A percentile compares a stretch with the other conserved stretches of the same genome.
Conservation (phyloP, 2,888 invertebrate species). For the Hydropsyche betteni region DNA sequence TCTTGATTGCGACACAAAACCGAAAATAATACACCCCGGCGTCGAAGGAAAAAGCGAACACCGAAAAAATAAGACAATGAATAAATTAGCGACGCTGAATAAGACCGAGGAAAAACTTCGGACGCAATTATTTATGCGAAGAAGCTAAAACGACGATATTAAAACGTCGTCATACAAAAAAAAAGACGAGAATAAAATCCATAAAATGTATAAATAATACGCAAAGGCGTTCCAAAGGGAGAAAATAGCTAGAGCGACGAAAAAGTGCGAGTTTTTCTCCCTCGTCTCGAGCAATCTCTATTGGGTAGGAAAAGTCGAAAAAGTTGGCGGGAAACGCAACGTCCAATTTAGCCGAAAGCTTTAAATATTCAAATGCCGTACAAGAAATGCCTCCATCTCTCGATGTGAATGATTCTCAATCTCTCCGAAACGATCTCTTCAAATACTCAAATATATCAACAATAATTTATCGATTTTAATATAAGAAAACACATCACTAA, state of each 20-base stretch:
- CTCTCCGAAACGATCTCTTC: too few relatives aligned
- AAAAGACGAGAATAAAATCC: slow-evolving; percentile 4
- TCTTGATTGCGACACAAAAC: slow-evolving; percentile 10
- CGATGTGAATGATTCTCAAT: not conserved
- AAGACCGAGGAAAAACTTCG: not conserved
- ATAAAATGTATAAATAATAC: slow-evolving; percentile 29
- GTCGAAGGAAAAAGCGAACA: not conserved
- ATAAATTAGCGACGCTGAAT: slow-evolving; percentile 15
- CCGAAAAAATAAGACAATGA: slow-evolving; percentile 3
- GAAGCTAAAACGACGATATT: slow-evolving; percentile 27
- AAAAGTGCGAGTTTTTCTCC: not conserved
- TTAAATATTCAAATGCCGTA: slow-evolving; percentile 48
- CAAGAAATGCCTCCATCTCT: slow-evolving; percentile 3
- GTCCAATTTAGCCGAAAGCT: slow-evolving; percentile 49
- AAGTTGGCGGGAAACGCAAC: slow-evolving; percentile 42
- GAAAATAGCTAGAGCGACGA: not conserved
- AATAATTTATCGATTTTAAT: too few relatives aligned
- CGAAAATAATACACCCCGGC: not conserved
- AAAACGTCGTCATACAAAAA: slow-evolving; percentile 19
- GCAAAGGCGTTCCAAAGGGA: not conserved
- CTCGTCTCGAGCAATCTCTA: not conserved
- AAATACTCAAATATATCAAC: too few relatives aligned
- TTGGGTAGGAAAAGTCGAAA: slow-evolving; percentile 17
- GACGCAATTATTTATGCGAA: slow-evolving; percentile 32
- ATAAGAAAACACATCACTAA: too few relatives aligned